phyloP scores from a whole-genome alignment of 2,888 invertebrate genomes.

The Netelia inedita region DNA sequence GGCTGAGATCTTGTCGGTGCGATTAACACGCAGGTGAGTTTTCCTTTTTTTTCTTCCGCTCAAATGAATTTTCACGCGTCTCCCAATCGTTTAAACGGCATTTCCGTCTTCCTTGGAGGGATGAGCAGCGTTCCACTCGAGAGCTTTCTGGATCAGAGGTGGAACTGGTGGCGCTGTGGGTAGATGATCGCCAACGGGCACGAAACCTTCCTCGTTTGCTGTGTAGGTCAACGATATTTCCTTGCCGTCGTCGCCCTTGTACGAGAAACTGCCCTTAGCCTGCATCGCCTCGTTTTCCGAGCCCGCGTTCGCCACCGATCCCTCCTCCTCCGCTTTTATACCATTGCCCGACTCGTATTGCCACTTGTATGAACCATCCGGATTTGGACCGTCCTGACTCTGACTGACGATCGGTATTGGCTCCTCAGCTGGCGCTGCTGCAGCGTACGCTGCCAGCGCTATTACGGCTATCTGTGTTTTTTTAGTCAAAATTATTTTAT shows the following conservation, averaged over 20 bases:
- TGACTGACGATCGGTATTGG: slow-evolving; percentile 81
- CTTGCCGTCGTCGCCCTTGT: slow-evolving; percentile 83
- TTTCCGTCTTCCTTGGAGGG: slow-evolving; percentile 74
- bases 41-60: not conserved
- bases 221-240: slow-evolving; percentile 82
- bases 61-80: slow-evolving; percentile 6
- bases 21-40: slow-evolving; percentile 21
- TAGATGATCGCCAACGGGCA: slow-evolving; percentile 83
- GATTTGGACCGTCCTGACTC: slow-evolving; percentile 81
- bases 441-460: slow-evolving; percentile 73
- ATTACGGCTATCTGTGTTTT: slow-evolving; percentile 74
- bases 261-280: slow-evolving; percentile 83
- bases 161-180: slow-evolving; percentile 84
- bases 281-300: slow-evolving; percentile 79
- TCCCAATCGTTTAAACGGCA: slow-evolving; percentile 48
- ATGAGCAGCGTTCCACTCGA: slow-evolving; percentile 80
- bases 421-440: slow-evolving; percentile 74
- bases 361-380: slow-evolving; percentile 82
- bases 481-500: not conserved
- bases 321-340: slow-evolving; percentile 84
- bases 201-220: slow-evolving; percentile 84
- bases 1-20: slow-evolving; percentile 62
- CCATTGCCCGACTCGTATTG: slow-evolving; percentile 85
- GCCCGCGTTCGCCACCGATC: slow-evolving; percentile 81
- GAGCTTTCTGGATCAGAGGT: slow-evolving; percentile 81